Percentiles rank a stretch among this genome's conserved stretches.
These are phyloP conservation scores for Phthorimaea operculella DNA, from an alignment of 1,140 invertebrate genomes.

Conservation along the genomic window DNA sequence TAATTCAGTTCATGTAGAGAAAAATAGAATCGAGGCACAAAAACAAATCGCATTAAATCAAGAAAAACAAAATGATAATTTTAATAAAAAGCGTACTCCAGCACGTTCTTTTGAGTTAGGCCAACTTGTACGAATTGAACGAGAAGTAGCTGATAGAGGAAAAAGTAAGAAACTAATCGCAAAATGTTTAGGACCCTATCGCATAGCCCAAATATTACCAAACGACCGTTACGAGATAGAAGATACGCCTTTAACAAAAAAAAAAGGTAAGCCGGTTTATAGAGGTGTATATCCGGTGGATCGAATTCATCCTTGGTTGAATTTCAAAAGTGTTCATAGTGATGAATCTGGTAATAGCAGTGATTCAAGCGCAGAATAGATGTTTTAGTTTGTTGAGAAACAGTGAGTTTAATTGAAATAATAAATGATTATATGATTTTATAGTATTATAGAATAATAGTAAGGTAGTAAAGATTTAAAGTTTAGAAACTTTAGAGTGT, in stretches of 20 bases:
- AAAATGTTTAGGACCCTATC: slow-evolving; percentile 1
- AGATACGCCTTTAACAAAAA: slow-evolving; percentile 1
- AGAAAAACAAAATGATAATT: slow-evolving; percentile 2
- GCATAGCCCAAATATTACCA: neutral
- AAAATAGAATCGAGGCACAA: neutral
- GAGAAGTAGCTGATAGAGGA: neutral
- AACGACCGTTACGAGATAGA: slow-evolving; percentile 4
- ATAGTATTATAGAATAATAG: neutral
- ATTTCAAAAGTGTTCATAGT: neutral
- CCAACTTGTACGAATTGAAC: neutral
- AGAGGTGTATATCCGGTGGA: slow-evolving; percentile 1
- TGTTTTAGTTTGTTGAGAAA: neutral
- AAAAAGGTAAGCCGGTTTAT: neutral
- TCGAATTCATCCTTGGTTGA: slow-evolving; percentile 4
- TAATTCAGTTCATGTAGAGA: neutral
- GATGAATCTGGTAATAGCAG: neutral
- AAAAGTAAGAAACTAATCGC: slow-evolving; percentile 1
- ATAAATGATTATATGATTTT: neutral
- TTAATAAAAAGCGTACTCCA: neutral
- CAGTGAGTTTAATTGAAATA: neutral
- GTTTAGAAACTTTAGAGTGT: too few relatives aligned
- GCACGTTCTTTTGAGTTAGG: neutral
- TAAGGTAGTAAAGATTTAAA: too few relatives aligned
- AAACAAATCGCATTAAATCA: neutral
- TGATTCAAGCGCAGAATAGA: neutral